These are phyloP conservation scores for Lepidocyrtinus sp. DNA, from an alignment of 2,888 invertebrate genomes.

Conservation along the genomic window DNA sequence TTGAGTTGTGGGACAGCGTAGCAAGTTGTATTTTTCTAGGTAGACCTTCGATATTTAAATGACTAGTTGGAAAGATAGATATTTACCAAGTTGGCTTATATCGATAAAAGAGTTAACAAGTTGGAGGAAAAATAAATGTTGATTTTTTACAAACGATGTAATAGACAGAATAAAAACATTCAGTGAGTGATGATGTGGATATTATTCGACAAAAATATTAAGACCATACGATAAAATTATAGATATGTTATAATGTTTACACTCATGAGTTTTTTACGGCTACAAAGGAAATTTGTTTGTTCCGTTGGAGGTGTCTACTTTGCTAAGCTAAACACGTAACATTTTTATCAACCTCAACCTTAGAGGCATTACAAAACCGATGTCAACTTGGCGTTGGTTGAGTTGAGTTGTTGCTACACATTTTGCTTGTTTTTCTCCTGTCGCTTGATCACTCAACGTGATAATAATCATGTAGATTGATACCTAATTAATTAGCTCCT, in stretches of 20 bases:
- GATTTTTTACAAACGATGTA: background rate
- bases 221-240: background rate
- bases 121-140: background rate
- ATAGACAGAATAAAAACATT: background rate
- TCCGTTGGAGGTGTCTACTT: background rate
- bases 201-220: background rate
- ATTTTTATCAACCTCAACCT: background rate
- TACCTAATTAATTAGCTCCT: conserved; percentile 49
- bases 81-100: no score
- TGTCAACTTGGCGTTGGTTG: conserved; percentile 4
- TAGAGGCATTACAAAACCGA: no score
- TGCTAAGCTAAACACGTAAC: background rate
- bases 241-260: background rate
- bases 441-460: conserved; percentile 36
- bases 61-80: no score
- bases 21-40: no score
- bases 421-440: conserved; percentile 25
- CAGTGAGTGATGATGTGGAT: background rate
- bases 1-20: background rate
- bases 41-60: no score
- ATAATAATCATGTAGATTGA: conserved; percentile 49
- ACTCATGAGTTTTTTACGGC: background rate
- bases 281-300: background rate
- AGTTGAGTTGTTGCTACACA: background rate
- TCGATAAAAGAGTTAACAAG: background rate